Evolutionary conservation across 2,113 vertebrate species (phyloP), one percentile per base, ranked within the genome.

Genomic region (Asarcornis scutulata): DNA sequence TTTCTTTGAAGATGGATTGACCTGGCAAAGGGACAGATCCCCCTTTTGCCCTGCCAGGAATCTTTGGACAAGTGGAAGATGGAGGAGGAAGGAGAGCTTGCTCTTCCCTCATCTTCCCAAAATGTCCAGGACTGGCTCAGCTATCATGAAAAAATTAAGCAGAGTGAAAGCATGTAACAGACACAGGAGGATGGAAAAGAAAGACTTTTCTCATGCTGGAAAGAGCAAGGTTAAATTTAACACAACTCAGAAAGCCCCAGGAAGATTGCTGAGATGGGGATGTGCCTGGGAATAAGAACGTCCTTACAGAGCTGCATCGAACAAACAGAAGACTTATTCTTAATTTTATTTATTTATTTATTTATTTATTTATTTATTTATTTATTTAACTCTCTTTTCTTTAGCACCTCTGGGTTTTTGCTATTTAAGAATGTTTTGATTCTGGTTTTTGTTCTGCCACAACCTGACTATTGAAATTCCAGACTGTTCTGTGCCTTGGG

Each of bases 111-210:
- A 11, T 62, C 9, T 50, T 90, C 17, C 26, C 50, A 36, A 36
- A 36, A 7, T 23, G 22, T 50, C 4, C 25, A 66, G 60, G 25
- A 29, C 20, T 20, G 16, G 7, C 50, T 9, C 5, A 67, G 66
- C 36, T 78, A 11, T 52, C 7, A 1, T 59, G 36, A 22, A 29
- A 32, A 26, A 42, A 18, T 1, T 77, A 36, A 8, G 4, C 0
- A 0, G 44, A 52, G 25, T 0, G 2, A 69, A 48, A 56, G 4
- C 1, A 8, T 32, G 20, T 36, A 63, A 22, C 29, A 59, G 67
- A 9, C 13, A n/a, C 6, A 5, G 23, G 7, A 6, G 22, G 20
- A 8, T 4, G 66, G 46, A 32, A 44, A 62, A 46, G 8, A 46
- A 6, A 29, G 63, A 36, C 6, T 32, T 75, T 63, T 13, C 36